Evolutionary conservation across 2,797 vertebrate species (phyloP), one percentile per base, ranked within the genome.

Genomic region (Danio tinwini): DNA sequence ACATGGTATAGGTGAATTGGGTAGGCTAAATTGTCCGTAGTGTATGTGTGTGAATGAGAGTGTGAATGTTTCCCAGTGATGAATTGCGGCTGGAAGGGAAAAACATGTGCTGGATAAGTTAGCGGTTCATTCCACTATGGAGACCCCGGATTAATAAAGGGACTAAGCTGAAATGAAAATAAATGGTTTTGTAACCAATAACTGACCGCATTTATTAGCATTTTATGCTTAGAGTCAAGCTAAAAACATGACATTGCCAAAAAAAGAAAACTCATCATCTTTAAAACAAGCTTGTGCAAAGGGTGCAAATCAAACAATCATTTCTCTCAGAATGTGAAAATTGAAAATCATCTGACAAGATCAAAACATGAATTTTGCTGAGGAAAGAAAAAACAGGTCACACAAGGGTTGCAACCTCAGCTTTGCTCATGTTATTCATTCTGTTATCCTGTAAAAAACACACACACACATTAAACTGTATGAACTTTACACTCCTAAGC

Each of bases 321-420:
- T 11, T 39, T 16, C 42, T 58, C 17, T 52, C 45, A n/a, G 14
- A 52, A 42, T 70, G 44, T 21, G 5, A 70, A 14, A 70, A 78
- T 42, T 50, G 14, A 1, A 70, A 62, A 62, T 7, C 55, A 29
- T 52, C 52, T 45, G 64, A 4, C 14, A 14, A 59, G 53, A 49
- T n/a, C 21, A 29, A 59, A 58, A 50, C 64, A 68, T 59, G 42
- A 40, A 50, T 71, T 61, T 44, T 13, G 9, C 58, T 59, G 16
- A 39, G 14, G 16, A 55, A 47, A 29, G 29, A 49, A n/a, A 53
- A 61, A 78, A 71, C 67, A 71, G 17, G 76, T 61, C 76, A 53
- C 3, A 42, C 14, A 29, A 70, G 11, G 68, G 12, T 12, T 50
- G 12, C 67, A 61, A 14, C 37, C 47, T 69, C 55, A 11, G 55